Base-by-base conservation (phyloP, 2,888 invertebrate genomes). In the Adelognathus sp. region DNA sequence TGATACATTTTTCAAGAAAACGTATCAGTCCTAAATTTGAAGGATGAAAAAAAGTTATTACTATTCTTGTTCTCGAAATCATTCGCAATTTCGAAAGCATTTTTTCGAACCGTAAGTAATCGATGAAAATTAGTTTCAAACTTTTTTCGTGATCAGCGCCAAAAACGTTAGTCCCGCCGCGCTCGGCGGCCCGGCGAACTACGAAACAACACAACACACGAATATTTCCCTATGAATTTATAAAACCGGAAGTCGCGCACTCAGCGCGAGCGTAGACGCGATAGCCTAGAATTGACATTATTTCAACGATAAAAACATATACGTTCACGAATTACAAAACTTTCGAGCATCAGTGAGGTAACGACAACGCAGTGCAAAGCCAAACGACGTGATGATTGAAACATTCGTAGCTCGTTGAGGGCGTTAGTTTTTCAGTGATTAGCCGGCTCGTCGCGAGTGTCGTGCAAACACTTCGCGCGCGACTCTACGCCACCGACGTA, bases 231-330 rank as follows among this genome's bases (percentile, higher is more conserved):
- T 27, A n/a, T n/a, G n/a, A n/a, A n/a, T 29, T n/a, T 29, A 31
- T 14, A 11, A 4, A 67, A 54, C 54, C 67, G 67, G 67, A 67
- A 67, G 29, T 54, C 9, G 39, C 7, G 18, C 27, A 27, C 29
- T 33, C n/a, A n/a, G n/a, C n/a, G n/a, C 66, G 24, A 39, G 27
- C 16, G 39, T 24, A 29, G 66, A 36, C 52, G 54, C 54, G 16
- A 27, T 36, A 16, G 36, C 27, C 50, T 66, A 33, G 24, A 16
- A 67, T 67, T 67, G 67, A 67, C 67, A 41, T 67, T 67, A n/a
- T n/a, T 36, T 36, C 3, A 11, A 33, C 11, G n/a, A n/a, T 11
- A 2, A 39, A 39, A 39, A 36, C 36, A 1, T 9, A 36, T 11
- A 36, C 11, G 36, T 33, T 46, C 5, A 50, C 11, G n/a, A n/a